Conservation (phyloP, 2,888 invertebrate genomes). For the Microctonus aethiopoides region DNA sequence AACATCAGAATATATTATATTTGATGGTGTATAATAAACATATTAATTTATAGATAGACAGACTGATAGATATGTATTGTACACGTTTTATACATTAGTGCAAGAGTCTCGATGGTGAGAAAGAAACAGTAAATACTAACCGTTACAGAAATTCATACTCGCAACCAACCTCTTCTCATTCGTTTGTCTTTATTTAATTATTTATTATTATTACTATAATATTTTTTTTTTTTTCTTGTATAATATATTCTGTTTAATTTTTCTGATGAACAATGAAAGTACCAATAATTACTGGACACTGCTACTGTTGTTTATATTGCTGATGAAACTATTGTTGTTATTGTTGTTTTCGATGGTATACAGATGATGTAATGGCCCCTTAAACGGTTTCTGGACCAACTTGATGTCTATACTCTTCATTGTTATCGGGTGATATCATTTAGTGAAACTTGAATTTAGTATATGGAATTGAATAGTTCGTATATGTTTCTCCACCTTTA, state of each 20-base stretch:
- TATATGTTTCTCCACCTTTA: not conserved
- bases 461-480: no score
- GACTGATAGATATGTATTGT: no score
- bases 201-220: constrained; percentile 1
- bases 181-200: not conserved
- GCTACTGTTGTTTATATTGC: not conserved
- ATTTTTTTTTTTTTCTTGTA: not conserved
- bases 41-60: no score
- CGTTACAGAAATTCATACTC: constrained; percentile 33
- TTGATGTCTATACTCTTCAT: no score
- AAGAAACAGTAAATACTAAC: constrained; percentile 31
- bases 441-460: no score
- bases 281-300: not conserved
- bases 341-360: no score
- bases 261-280: not conserved
- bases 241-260: no score
- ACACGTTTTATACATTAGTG: not conserved
- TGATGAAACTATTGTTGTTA: no score
- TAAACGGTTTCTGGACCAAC: no score
- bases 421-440: no score
- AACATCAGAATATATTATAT: not conserved
- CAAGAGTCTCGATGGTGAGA: constrained; percentile 17
- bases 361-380: no score
- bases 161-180: constrained; percentile 20
- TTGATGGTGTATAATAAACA: not conserved